Conservation (phyloP, 1,140 invertebrate genomes). For the Dolichoris vasculosae region DNA sequence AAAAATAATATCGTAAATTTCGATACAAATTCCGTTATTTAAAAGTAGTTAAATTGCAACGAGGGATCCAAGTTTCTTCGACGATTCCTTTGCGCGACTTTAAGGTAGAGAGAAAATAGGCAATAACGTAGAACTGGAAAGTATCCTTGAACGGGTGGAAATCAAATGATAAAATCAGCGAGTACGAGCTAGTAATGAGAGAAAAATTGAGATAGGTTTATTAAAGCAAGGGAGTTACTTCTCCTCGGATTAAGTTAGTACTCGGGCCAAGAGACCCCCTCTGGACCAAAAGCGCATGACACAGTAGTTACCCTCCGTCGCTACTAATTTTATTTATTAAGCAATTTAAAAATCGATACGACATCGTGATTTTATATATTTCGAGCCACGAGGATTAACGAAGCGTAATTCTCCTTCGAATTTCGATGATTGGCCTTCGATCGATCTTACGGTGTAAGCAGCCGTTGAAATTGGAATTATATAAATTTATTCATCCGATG, state of each 20-base stretch:
- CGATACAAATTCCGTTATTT: no score
- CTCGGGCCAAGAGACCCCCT: slow-evolving; percentile 51
- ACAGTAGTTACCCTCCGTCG: slow-evolving; percentile 60
- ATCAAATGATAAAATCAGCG: slow-evolving; percentile 67
- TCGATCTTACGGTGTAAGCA: neutral
- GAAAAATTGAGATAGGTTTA: slow-evolving; percentile 73
- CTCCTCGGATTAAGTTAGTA: slow-evolving; percentile 68
- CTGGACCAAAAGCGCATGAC: neutral
- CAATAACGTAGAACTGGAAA: slow-evolving; percentile 5
- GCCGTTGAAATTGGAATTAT: neutral
- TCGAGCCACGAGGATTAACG: slow-evolving; percentile 53
- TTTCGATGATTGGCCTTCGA: neutral
- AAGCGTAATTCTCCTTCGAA: slow-evolving; percentile 34
- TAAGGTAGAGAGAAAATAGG: neutral
- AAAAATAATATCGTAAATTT: no score
- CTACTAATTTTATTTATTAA: slow-evolving; percentile 73
- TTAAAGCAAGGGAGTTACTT: slow-evolving; percentile 68
- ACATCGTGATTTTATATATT: slow-evolving; percentile 53
- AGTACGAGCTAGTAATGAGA: slow-evolving; percentile 66
- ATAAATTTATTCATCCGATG: neutral
- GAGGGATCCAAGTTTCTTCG: neutral
- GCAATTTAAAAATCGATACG: slow-evolving; percentile 72
- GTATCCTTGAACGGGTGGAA: slow-evolving; percentile 43
- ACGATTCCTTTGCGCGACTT: neutral
- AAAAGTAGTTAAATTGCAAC: neutral